Evolutionary conservation across 2,888 invertebrate genomes (phyloP).

Genomic region (Rutpela maculata): DNA sequence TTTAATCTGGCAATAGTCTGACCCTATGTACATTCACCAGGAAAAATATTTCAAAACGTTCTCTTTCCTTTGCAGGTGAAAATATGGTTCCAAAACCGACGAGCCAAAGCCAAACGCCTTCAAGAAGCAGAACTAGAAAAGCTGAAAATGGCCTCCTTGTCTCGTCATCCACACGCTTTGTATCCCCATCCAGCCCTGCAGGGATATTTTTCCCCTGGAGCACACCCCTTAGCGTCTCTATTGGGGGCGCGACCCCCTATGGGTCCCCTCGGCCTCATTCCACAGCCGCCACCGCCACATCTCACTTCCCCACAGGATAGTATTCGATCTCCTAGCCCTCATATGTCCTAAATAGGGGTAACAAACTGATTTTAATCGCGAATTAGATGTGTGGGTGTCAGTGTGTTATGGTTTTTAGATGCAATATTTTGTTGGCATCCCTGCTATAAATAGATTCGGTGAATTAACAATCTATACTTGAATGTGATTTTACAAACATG

Average conservation of each 20-base stretch:
- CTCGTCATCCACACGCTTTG: slow-evolving; percentile 78
- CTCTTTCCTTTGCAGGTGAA: slow-evolving; percentile 79
- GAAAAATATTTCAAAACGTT: not conserved
- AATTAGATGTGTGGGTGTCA: slow-evolving; percentile 29
- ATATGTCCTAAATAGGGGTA: slow-evolving; percentile 67
- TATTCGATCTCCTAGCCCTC: slow-evolving; percentile 71
- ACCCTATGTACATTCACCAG: too few species aligned
- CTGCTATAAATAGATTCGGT: not conserved
- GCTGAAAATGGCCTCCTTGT: slow-evolving; percentile 87
- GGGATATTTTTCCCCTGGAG: slow-evolving; percentile 79
- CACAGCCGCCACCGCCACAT: slow-evolving; percentile 74
- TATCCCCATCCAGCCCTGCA: slow-evolving; percentile 79
- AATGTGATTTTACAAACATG: not conserved
- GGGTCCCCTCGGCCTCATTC: slow-evolving; percentile 73
- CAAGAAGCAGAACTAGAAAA: slow-evolving; percentile 99
- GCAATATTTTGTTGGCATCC: slow-evolving; percentile 36
- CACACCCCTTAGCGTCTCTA: slow-evolving; percentile 77
- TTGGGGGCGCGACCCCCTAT: slow-evolving; percentile 73
- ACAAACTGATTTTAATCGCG: slow-evolving; percentile 15
- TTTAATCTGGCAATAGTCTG: too few species aligned
- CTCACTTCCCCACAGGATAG: slow-evolving; percentile 72
- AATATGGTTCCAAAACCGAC: slow-evolving; percentile 96
- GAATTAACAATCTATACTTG: not conserved
- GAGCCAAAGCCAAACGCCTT: slow-evolving; percentile 96
- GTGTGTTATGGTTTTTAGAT: slow-evolving; percentile 26